Conservation (phyloP, 2,797 vertebrate genomes). For the Gallinago solitaria region DNA sequence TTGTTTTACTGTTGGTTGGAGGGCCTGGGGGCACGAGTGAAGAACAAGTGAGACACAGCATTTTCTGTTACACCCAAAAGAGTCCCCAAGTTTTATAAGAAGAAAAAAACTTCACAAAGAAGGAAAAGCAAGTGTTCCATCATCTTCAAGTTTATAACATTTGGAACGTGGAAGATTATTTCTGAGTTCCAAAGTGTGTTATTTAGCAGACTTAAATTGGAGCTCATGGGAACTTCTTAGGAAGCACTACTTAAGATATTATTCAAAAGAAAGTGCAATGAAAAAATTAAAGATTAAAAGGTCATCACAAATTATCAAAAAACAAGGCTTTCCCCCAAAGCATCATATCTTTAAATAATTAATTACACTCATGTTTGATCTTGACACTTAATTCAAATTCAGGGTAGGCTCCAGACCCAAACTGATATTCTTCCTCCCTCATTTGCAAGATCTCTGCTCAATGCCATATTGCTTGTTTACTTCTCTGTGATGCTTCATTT, state of each 20-base stretch:
- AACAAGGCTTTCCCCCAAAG: conserved; percentile 25
- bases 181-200: background rate
- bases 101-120: background rate
- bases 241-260: background rate
- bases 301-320: conserved; percentile 40
- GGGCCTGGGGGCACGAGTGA: background rate
- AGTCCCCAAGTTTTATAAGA: background rate
- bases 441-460: conserved; percentile 21
- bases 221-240: conserved; percentile 9
- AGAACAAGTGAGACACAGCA: background rate
- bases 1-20: background rate
- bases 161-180: background rate
- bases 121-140: background rate
- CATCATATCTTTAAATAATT: conserved; percentile 50
- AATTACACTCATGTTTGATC: conserved; percentile 38
- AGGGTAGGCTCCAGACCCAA: background rate
- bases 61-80: background rate
- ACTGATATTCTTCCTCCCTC: background rate
- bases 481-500: conserved; percentile 42
- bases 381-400: conserved; percentile 48
- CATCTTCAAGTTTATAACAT: background rate
- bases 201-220: background rate
- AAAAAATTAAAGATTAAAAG: conserved; percentile 12
- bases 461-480: conserved; percentile 41
- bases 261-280: background rate